phyloP scores from a whole-genome alignment of 2,797 vertebrate genomes.

The Eospalax fontanierii region DNA sequence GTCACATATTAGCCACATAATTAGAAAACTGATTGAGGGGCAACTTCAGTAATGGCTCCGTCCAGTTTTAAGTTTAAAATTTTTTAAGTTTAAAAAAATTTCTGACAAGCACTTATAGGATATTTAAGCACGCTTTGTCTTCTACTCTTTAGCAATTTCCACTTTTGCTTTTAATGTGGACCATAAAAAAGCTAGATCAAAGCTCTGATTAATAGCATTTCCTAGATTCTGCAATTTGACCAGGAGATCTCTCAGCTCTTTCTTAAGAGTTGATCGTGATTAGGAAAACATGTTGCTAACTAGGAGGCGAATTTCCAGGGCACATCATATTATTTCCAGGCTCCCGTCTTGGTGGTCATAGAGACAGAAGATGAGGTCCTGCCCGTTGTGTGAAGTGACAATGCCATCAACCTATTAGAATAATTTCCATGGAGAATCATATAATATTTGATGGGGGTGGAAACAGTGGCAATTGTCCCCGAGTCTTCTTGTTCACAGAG shows the following conservation, averaged over 20 bases:
- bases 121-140: neutral
- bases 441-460: neutral
- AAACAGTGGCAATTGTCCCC: neutral
- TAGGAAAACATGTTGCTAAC: slow-evolving; percentile 21
- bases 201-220: neutral
- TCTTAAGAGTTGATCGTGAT: slow-evolving; percentile 35
- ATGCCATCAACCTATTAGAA: slow-evolving; percentile 5
- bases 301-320: neutral
- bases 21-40: neutral
- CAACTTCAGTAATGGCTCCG: neutral
- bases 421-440: slow-evolving; percentile 69
- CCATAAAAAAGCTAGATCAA: neutral
- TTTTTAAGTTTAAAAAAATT: neutral
- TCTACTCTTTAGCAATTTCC: neutral
- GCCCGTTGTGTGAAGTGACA: neutral
- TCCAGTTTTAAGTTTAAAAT: neutral
- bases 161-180: neutral
- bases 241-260: neutral
- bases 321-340: neutral
- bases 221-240: neutral
- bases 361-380: neutral
- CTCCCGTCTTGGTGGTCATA: neutral
- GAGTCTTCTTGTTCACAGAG: slow-evolving; percentile 62
- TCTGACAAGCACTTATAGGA: neutral
- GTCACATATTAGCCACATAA: neutral